Percentiles rank a stretch among this genome's conserved stretches.
Evolutionary conservation across 2,797 vertebrate species (phyloP).

Genomic region (Acanthopagrus latus): DNA sequence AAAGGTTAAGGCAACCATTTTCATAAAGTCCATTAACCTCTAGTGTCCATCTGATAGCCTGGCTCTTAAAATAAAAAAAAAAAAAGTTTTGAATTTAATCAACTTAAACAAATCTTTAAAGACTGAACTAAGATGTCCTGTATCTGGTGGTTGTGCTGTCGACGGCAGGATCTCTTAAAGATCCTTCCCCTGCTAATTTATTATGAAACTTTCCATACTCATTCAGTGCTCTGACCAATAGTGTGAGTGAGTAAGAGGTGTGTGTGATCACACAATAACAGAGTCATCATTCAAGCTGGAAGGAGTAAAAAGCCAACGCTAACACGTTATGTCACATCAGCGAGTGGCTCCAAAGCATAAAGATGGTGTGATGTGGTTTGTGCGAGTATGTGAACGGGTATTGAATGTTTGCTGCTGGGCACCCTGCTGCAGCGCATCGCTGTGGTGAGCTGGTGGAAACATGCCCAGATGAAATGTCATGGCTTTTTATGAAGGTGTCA

Average conservation of each 20-base stretch:
- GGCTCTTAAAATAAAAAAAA: neutral
- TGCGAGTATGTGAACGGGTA: slow-evolving; percentile 26
- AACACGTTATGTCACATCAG: slow-evolving; percentile 37
- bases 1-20: neutral
- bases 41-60: neutral
- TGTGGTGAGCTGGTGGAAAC: slow-evolving; percentile 45
- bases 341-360: slow-evolving; percentile 6
- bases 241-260: slow-evolving; percentile 40
- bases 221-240: neutral
- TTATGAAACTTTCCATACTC: slow-evolving; percentile 23
- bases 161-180: slow-evolving; percentile 11
- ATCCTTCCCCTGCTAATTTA: slow-evolving; percentile 1
- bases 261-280: slow-evolving; percentile 28
- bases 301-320: slow-evolving; percentile 4
- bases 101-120: neutral
- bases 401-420: slow-evolving; percentile 11
- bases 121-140: neutral
- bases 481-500: slow-evolving; percentile 71
- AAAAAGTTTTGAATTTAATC: too few relatives aligned
- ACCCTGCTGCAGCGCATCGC: slow-evolving; percentile 8
- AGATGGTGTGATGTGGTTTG: slow-evolving; percentile 6
- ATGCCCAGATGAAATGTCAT: slow-evolving; percentile 77
- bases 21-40: neutral
- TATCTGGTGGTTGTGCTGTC: neutral
- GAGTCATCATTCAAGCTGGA: slow-evolving; percentile 4